phyloP scores from a whole-genome alignment of 2,888 invertebrate species.

The Liodrosophila aerea region DNA sequence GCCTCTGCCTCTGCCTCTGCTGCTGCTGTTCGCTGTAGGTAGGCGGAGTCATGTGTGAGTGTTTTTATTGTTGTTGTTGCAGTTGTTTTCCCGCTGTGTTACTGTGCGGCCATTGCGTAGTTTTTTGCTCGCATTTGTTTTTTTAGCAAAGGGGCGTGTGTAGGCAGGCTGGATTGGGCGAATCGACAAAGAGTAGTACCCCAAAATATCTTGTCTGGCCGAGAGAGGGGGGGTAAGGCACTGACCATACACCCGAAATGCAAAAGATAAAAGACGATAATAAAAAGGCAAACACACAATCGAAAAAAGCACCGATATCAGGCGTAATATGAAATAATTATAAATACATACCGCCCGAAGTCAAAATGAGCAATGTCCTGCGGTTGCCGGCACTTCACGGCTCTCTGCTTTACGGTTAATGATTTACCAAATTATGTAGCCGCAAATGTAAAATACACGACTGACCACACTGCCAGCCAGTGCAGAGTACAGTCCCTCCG shows the following conservation, averaged over 20 bases:
- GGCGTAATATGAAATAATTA: slow-evolving; percentile 31
- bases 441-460: slow-evolving; percentile 71
- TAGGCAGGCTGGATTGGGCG: slow-evolving; percentile 63
- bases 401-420: slow-evolving; percentile 65
- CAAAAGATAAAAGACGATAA: slow-evolving; percentile 1
- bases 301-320: slow-evolving; percentile 25
- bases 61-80: slow-evolving; percentile 41
- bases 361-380: slow-evolving; percentile 48
- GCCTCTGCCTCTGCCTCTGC: slow-evolving; percentile 15
- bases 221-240: too few species aligned
- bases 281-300: slow-evolving; percentile 7
- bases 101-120: slow-evolving; percentile 71
- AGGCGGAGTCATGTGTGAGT: slow-evolving; percentile 71
- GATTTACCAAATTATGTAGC: slow-evolving; percentile 75
- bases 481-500: not conserved
- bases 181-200: slow-evolving; percentile 23
- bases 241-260: too few species aligned
- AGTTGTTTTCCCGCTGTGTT: slow-evolving; percentile 31
- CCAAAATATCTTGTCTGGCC: too few species aligned
- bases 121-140: slow-evolving; percentile 67
- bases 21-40: slow-evolving; percentile 43
- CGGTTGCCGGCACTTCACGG: slow-evolving; percentile 62
- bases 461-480: slow-evolving; percentile 26
- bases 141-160: slow-evolving; percentile 73
- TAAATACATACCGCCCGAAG: slow-evolving; percentile 30